Percentiles rank a stretch among this genome's conserved stretches.
Conservation (phyloP, 1,140 invertebrate genomes). For the Eurosta solidaginis region DNA sequence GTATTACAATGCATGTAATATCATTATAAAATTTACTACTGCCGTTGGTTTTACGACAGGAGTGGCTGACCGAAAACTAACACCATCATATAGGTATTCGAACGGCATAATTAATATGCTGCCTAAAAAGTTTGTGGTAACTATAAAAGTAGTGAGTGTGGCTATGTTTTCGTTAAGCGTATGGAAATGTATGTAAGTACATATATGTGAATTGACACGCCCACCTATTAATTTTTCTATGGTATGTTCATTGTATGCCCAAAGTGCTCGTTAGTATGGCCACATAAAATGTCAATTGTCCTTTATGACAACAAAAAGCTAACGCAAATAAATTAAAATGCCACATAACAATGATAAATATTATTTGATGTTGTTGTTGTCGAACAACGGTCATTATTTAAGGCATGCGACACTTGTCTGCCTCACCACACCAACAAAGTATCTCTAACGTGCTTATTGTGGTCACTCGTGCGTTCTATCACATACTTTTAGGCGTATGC, state of each 20-base stretch:
- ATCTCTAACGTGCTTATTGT: background rate
- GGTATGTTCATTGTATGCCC: slow-evolving; percentile 3
- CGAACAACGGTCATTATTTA: slow-evolving; percentile 15
- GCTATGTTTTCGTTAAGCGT: background rate
- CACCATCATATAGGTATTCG: background rate
- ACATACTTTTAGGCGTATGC: background rate
- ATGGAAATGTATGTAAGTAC: background rate
- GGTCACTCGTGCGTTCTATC: background rate
- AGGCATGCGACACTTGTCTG: slow-evolving; percentile 14
- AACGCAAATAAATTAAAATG: background rate
- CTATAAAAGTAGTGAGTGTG: background rate
- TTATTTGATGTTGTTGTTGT: background rate
- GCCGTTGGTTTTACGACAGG: background rate
- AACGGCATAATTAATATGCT: background rate
- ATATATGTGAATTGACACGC: background rate
- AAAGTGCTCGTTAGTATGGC: slow-evolving; percentile 26
- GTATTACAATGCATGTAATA: background rate
- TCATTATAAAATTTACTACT: background rate
- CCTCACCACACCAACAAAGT: background rate
- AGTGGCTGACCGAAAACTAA: background rate
- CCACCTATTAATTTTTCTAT: background rate
- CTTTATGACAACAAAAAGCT: background rate
- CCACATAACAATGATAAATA: background rate
- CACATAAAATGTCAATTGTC: slow-evolving; percentile 30
- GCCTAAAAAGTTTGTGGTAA: background rate